Conservation (phyloP, 2,888 invertebrate species). For the Ennomos quercinarius region DNA sequence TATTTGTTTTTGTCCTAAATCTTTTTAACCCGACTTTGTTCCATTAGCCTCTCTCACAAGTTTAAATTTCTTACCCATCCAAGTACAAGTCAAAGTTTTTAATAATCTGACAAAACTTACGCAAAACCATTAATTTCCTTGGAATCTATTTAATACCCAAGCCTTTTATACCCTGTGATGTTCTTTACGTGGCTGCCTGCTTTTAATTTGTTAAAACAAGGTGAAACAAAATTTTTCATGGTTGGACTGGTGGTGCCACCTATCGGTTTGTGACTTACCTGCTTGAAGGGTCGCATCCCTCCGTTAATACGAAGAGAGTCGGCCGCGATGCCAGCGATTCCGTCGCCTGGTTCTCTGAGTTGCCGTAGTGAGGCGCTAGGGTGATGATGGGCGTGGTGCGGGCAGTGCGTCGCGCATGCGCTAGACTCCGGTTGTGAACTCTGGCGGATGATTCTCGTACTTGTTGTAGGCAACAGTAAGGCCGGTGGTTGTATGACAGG, state of each 20-base stretch:
- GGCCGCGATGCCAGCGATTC: constrained; percentile 97
- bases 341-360: constrained; percentile 92
- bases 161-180: constrained; percentile 12
- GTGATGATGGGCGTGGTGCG: constrained; percentile 88
- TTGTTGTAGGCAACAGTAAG: constrained; percentile 89
- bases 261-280: constrained; percentile 87
- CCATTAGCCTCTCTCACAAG: constrained; percentile 7
- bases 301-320: constrained; percentile 98
- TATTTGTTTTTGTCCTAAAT: constrained; percentile 7
- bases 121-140: constrained; percentile 21
- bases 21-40: constrained; percentile 15
- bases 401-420: constrained; percentile 88
- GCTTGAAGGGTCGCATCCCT: constrained; percentile 97
- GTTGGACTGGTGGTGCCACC: constrained; percentile 64
- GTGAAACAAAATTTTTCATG: constrained; percentile 13
- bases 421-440: constrained; percentile 94
- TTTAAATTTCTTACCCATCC: constrained; percentile 6
- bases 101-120: constrained; percentile 14
- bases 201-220: constrained; percentile 9
- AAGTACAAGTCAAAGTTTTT: constrained; percentile 10
- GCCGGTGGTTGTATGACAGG: constrained; percentile 89
- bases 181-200: constrained; percentile 11
- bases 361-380: constrained; percentile 95
- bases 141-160: constrained; percentile 24
- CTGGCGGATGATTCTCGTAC: constrained; percentile 94